Base-by-base conservation (phyloP, 2,797 vertebrate species). In the Notolepis coatsorum region DNA sequence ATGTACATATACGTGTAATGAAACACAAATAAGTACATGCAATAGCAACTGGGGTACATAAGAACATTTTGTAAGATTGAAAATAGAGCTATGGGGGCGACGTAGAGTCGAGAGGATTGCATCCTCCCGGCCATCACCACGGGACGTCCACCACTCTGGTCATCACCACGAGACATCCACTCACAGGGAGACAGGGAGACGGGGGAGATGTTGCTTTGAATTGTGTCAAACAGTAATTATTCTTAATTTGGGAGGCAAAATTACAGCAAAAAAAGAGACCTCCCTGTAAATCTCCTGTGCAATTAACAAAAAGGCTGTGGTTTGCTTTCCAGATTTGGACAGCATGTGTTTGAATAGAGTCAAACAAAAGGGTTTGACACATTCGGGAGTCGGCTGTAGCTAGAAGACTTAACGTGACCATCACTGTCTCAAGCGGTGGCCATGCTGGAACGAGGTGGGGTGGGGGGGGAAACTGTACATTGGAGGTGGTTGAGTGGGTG, bases 241-340 rank as follows among this genome's bases (percentile, higher is more conserved):
- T 75, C 49, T 63, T 86, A 78, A 74, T 50, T 25, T 24, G 28
- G 27, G 58, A 38, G 39, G 43, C 50, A 62, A 67, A 51, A 70
- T 13, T 10, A 13, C 12, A 38, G 35, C 18, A 53, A 23, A 24
- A 53, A 50, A 71, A 80, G 59, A 72, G 46, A 71, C 52, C 18
- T 2, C 47, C 54, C n/a, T 43, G 53, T 53, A 71, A 80, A 84
- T 70, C 77, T 70, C 53, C 58, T 79, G 77, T 68, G 79, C 67
- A 80, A 80, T 83, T 83, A 86, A 75, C 47, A 35, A 50, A 65
- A 23, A 53, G 38, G 59, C 5, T 2, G 72, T 0, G 43, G 70
- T 78, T 73, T 70, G 47, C 24, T 30, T 74, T 76, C 69, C 55
- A 10, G 4, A 31, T 31, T 50, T 50, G 28, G 47, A 31, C 30